Base-by-base conservation (phyloP, 1,140 invertebrate genomes). In the Heliothis subflexa region DNA sequence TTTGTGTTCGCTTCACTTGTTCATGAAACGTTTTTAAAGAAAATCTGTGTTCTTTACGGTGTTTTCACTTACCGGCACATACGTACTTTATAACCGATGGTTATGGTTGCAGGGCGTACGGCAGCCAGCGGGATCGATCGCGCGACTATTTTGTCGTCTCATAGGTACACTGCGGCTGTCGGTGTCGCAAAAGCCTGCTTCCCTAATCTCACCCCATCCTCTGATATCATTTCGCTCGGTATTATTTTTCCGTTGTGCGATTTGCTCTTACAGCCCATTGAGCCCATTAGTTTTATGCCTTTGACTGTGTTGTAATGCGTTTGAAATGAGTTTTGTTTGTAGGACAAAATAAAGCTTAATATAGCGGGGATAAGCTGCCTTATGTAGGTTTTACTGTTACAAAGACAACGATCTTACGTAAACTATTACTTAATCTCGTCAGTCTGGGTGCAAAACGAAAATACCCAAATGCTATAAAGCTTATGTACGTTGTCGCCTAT, bases 181-280 rank as follows among this genome's bases (percentile, higher is more conserved):
- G 55, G 3, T 59, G 21, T 28, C 21, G 21, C 75, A 78, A 80
- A 78, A 21, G 54, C 75, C 55, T 78, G 77, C 81, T 76, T 83
- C 78, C 71, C 75, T 78, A 78, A 82, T 82, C 81, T 80, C 52
- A 68, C 40, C 68, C 66, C 59, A 79, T 79, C 62, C 79, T 74
- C 61, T 73, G 79, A 68, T 80, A 78, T 74, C 64, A 49, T 25
- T 66, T 21, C 62, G 18, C 16, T 68, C 45, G 16, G 14, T 55
- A 71, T 71, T 71, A 71, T 71, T 71, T 71, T 71, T 71, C 64
- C 50, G 68, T 55, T 71, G 54, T 55, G n/a, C 68, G 50, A 71
- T 71, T 71, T 71, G 18, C 49, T 71, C 13, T 55, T 33, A 55
- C 68, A 40, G 40, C 10, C 68, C 68, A 71, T 71, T 71, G 33